Percentiles rank a stretch among this genome's conserved stretches.
These are phyloP conservation scores for Drosophila paramelanica DNA, from an alignment of 2,888 invertebrate genomes.

Conservation along the genomic window DNA sequence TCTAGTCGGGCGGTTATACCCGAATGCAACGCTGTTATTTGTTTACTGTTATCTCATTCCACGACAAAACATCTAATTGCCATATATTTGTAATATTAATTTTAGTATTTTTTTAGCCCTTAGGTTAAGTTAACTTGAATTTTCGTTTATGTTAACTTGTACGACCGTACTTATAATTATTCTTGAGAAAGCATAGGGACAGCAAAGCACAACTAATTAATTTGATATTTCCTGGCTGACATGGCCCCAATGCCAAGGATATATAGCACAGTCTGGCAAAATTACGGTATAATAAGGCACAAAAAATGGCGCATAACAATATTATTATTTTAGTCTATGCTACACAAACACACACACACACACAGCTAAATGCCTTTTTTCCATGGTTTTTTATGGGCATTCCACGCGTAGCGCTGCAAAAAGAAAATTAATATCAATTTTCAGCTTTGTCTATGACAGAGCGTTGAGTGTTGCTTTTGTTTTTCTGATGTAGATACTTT, in stretches of 20 bases:
- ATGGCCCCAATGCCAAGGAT: constrained; percentile 40
- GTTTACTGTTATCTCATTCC: background rate
- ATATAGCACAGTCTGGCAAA: constrained; percentile 35
- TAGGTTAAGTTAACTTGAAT: constrained; percentile 31
- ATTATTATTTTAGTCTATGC: constrained; percentile 19
- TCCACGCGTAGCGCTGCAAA: constrained; percentile 50
- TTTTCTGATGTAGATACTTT: constrained; percentile 40
- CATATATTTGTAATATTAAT: constrained; percentile 3
- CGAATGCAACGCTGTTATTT: too few species aligned
- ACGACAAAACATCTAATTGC: too few species aligned
- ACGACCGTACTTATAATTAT: constrained; percentile 18
- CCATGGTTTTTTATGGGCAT: constrained; percentile 64
- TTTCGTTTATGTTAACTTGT: constrained; percentile 47
- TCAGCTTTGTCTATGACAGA: constrained; percentile 69
- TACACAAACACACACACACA: constrained; percentile 11
- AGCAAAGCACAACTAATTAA: constrained; percentile 70
- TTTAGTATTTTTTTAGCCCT: background rate
- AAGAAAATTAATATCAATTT: constrained; percentile 79
- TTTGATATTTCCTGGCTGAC: constrained; percentile 64
- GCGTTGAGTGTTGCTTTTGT: constrained; percentile 28
- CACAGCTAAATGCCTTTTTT: constrained; percentile 35
- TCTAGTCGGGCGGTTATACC: too few species aligned
- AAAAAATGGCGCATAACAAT: constrained; percentile 48
- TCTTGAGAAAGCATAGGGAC: constrained; percentile 33
- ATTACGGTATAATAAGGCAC: constrained; percentile 52